A percentile compares a stretch with the other conserved stretches of the same genome.
These are phyloP conservation scores for Sapayoa aenigma DNA, from an alignment of 2,113 vertebrate species.

Conservation along the genomic window DNA sequence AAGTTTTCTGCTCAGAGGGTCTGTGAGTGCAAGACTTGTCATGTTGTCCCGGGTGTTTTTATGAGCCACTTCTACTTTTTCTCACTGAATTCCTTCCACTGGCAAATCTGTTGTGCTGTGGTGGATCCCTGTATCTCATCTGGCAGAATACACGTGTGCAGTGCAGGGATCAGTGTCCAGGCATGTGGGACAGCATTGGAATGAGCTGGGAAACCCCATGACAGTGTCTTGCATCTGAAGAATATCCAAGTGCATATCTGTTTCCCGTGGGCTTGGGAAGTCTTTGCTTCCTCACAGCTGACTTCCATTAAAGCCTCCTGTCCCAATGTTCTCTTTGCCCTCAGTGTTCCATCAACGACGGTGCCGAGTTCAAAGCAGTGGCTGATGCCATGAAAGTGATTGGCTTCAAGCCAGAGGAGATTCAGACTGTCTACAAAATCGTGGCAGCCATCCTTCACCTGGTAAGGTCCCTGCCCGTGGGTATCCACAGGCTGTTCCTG, in stretches of 20 bases:
- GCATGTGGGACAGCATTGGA: rapidly evolving
- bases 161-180: background rate
- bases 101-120: background rate
- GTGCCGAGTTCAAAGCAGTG: conserved; percentile 90
- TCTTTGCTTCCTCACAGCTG: background rate
- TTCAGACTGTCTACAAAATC: conserved; percentile 95
- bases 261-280: background rate
- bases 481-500: background rate
- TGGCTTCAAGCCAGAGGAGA: conserved; percentile 92
- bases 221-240: background rate
- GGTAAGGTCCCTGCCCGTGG: conserved; percentile 67
- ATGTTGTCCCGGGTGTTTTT: background rate
- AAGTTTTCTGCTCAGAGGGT: background rate
- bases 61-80: background rate
- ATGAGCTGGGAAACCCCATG: background rate
- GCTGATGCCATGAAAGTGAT: conserved; percentile 97
- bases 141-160: background rate
- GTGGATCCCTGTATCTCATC: background rate
- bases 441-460: conserved; percentile 92
- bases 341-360: conserved; percentile 89
- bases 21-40: background rate
- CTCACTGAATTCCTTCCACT: background rate
- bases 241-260: background rate
- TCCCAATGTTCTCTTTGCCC: background rate
- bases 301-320: background rate